These are phyloP conservation scores for Xanthia togata DNA, from an alignment of 2,888 invertebrate species.

Conservation along the genomic window DNA sequence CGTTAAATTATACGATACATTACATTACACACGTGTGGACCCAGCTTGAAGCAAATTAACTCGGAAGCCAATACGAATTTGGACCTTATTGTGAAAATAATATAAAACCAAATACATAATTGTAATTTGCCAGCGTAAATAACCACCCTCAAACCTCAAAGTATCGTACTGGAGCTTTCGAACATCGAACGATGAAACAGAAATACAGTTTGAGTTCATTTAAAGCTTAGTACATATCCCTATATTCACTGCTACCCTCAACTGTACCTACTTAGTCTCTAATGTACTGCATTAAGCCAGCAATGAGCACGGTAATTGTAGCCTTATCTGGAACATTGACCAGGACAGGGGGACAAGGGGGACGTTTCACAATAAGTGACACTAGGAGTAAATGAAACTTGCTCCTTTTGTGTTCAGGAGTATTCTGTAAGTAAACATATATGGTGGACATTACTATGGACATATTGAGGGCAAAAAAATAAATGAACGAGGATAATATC, in stretches of 20 bases:
- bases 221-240: conserved; percentile 8
- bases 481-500: neutral
- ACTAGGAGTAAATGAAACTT: conserved; percentile 17
- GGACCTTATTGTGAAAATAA: neutral
- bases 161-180: neutral
- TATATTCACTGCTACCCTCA: conserved; percentile 5
- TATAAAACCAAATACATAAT: neutral
- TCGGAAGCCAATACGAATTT: neutral
- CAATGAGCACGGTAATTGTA: conserved; percentile 43
- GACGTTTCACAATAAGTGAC: conserved; percentile 17
- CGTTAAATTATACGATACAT: neutral
- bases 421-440: conserved; percentile 5
- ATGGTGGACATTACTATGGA: neutral
- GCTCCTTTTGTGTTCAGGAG: neutral
- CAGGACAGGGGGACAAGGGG: neutral
- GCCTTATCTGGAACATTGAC: conserved; percentile 45
- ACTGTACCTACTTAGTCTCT: conserved; percentile 21
- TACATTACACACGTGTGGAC: neutral
- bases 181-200: conserved; percentile 6
- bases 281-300: conserved; percentile 50
- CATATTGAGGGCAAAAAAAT: neutral
- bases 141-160: neutral
- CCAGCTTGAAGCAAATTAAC: neutral
- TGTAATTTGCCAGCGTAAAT: neutral
- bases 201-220: conserved; percentile 10